Evolutionary conservation across 1,140 invertebrate species (phyloP).

Genomic region (Cecropterus lyciades): DNA sequence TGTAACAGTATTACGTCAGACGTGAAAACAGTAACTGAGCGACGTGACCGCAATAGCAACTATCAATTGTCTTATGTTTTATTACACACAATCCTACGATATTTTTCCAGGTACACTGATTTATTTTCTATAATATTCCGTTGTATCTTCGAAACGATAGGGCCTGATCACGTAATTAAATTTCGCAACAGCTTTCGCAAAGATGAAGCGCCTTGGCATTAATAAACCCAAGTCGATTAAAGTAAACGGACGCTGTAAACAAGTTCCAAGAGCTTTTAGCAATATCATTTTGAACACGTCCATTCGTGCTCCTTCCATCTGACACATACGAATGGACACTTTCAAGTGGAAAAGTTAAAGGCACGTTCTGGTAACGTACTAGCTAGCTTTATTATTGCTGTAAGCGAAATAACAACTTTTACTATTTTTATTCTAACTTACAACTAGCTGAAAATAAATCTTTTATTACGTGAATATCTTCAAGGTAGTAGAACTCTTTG

Average conservation of each 20-base stretch:
- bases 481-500: too few species aligned
- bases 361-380: conserved; percentile 48
- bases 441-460: too few species aligned
- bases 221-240: conserved; percentile 11
- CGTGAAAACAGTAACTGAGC: conserved; percentile 81
- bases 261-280: conserved; percentile 21
- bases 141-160: background rate
- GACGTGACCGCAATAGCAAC: conserved; percentile 79
- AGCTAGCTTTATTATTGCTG: conserved; percentile 43
- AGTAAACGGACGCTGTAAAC: conserved; percentile 27
- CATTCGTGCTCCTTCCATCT: conserved; percentile 43
- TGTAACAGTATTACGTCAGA: conserved; percentile 79
- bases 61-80: conserved; percentile 77
- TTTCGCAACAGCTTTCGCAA: background rate
- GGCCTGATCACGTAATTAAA: background rate
- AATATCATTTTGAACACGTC: conserved; percentile 40
- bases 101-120: conserved; percentile 56
- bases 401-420: conserved; percentile 47
- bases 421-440: conserved; percentile 40
- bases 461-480: too few species aligned
- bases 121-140: conserved; percentile 36
- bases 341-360: conserved; percentile 51
- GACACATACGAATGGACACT: conserved; percentile 52
- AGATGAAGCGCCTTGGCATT: background rate
- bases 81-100: conserved; percentile 54